Evolutionary conservation across 2,797 vertebrate genomes (phyloP), one percentile per base, ranked within the genome.

Genomic region (Centropyge bicolor): DNA sequence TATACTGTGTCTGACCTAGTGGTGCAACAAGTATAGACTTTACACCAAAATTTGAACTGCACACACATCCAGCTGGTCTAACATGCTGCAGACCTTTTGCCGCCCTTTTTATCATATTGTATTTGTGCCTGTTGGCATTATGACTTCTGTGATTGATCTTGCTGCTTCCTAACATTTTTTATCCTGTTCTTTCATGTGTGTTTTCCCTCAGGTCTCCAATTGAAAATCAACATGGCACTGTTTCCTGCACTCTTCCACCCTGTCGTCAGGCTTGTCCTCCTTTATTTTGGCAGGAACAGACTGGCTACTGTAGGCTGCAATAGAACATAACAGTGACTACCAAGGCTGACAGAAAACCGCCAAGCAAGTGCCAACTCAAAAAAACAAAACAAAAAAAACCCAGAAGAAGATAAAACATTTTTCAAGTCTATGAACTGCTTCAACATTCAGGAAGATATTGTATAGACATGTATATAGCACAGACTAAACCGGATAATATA

Each of bases 391-490:
- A 72, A 20, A 9, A 57, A 57, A 49, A 66, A 43, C 71, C 82
- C 75, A 87, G 85, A 88, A 84, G 87, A 91, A 84, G 85, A 87
- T 88, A 83, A 87, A 91, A 87, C 87, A 89, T 96, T 96, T 97
- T 97, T 97, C 97, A 96, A 97, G 97, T 97, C 96, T 96, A 97
- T 96, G 97, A 98, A 99, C 97, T 99, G 97, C 97, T 98, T 97
- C 97, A 97, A 97, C 96, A 96, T 99, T 99, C 98, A 99, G 98
- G 98, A 99, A 97, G 96, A 97, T 94, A 98, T 97, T 99, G 97
- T 99, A 99, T 98, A 99, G 97, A 99, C 95, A 92, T 99, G 98
- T 99, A 99, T 95, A 99, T 99, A 99, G 97, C 96, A 97, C 98
- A 98, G 94, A 98, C 98, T 96, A 96, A 98, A 96, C 97, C 86